Percentiles rank a stretch among this genome's conserved stretches.
Conservation (phyloP, 2,113 vertebrate genomes). For the Synodontis membranacea region DNA sequence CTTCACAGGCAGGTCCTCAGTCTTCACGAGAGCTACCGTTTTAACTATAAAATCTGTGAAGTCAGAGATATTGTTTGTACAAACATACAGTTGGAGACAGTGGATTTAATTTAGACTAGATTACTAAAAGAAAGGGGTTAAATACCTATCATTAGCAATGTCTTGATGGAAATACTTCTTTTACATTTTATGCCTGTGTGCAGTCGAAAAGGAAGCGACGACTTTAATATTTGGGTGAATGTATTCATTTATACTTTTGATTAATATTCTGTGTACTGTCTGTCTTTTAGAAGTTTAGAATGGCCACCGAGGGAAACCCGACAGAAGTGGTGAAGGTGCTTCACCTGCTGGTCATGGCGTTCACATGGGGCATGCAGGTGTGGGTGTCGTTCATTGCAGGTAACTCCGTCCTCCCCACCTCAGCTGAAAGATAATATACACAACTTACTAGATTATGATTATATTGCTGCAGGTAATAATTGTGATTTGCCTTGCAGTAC, state of each 20-base stretch:
- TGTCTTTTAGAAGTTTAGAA: slow-evolving; percentile 48
- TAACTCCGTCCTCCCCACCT: slow-evolving; percentile 48
- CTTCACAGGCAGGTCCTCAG: neutral
- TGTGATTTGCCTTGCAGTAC: neutral
- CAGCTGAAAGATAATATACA: neutral
- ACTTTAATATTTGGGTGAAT: neutral
- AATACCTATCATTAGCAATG: neutral
- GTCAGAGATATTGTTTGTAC: neutral
- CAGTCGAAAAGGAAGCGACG: too few relatives aligned
- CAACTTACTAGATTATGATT: neutral
- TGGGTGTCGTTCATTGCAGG: slow-evolving; percentile 89
- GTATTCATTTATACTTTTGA: neutral
- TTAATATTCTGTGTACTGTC: neutral
- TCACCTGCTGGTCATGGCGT: slow-evolving; percentile 80
- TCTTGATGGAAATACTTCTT: neutral
- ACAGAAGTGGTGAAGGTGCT: slow-evolving; percentile 75
- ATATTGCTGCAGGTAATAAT: neutral
- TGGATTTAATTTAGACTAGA: neutral
- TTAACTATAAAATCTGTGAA: neutral
- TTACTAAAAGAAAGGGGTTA: neutral
- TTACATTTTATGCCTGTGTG: neutral
- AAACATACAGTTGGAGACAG: neutral
- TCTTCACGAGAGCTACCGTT: neutral
- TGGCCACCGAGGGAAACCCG: slow-evolving; percentile 76
- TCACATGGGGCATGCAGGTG: slow-evolving; percentile 85